Evolutionary conservation across 2,888 invertebrate species (phyloP).

Genomic region (Tetragonisca angustula): DNA sequence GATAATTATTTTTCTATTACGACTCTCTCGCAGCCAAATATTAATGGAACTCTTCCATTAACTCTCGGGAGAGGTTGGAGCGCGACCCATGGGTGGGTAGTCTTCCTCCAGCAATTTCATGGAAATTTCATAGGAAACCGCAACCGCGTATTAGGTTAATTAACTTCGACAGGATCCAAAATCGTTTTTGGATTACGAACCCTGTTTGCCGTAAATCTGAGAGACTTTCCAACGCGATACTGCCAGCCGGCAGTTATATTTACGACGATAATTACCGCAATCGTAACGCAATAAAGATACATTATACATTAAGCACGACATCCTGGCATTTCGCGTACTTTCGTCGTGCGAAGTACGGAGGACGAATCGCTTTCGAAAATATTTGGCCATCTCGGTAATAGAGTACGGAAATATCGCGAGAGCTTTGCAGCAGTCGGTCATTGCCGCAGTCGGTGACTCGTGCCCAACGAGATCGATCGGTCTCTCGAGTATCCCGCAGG

Average conservation of each 20-base stretch:
- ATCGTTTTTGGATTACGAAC: slow-evolving; percentile 27
- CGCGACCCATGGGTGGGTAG: background rate
- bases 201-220: background rate
- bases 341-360: background rate
- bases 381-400: slow-evolving; percentile 32
- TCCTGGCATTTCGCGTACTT: slow-evolving; percentile 8
- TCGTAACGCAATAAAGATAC: slow-evolving; percentile 19
- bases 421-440: slow-evolving; percentile 56
- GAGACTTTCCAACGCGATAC: background rate
- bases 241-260: slow-evolving; percentile 2
- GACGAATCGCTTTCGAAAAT: background rate
- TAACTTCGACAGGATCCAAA: slow-evolving; percentile 45
- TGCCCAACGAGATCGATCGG: slow-evolving; percentile 68
- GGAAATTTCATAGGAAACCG: slow-evolving; percentile 44
- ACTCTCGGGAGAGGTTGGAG: background rate
- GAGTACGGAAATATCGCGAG: slow-evolving; percentile 57
- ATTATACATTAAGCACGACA: slow-evolving; percentile 7
- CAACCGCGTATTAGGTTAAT: slow-evolving; percentile 46
- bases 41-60: slow-evolving; percentile 43
- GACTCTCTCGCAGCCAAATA: slow-evolving; percentile 2
- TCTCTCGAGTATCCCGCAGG: slow-evolving; percentile 62
- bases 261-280: slow-evolving; percentile 37
- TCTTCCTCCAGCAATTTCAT: slow-evolving; percentile 18
- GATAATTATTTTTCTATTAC: slow-evolving; percentile 42
- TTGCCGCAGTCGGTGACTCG: slow-evolving; percentile 57